These are phyloP conservation scores for mouse (Mus musculus) DNA, from an alignment of 2,113 vertebrate species.

Conservation along the genomic window GRCm39 chr9:54045501-54046000, in stretches of 20 bases:
- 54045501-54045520: background rate
- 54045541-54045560: background rate
- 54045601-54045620: background rate
- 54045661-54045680: background rate
- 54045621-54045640: background rate
- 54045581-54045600: background rate
- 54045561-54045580: background rate
- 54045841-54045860: conserved; percentile 26
- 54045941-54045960: conserved; percentile 30
- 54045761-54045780: background rate
- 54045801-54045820: background rate
- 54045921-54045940: conserved; percentile 28
- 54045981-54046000: conserved; percentile 5
- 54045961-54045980: conserved; percentile 22
- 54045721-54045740: background rate
- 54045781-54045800: background rate
- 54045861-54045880: background rate
- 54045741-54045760: background rate
- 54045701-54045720: background rate
- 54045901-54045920: conserved; percentile 52
- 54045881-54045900: conserved; percentile 9
- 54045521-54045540: background rate
- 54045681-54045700: background rate
- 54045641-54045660: background rate
- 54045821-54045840: conserved; percentile 26